A percentile compares a stretch with the other conserved stretches of the same genome.
These are phyloP conservation scores for Drosophila pseudoananassae DNA, from an alignment of 1,140 invertebrate species.

Conservation along the genomic window DNA sequence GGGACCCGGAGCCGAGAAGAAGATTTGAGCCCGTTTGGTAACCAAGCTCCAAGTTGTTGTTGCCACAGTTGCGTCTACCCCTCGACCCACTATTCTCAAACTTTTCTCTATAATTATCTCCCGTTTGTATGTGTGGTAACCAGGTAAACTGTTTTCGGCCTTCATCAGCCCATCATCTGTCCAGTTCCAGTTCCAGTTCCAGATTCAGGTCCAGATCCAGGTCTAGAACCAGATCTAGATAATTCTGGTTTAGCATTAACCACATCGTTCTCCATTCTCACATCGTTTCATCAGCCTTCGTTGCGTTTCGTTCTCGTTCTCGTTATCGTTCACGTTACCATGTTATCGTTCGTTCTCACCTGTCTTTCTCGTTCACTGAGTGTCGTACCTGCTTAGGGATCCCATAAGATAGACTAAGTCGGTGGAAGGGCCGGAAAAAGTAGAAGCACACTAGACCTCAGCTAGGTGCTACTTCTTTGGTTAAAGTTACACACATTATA, in stretches of 20 bases:
- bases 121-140: constrained; percentile 54
- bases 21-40: constrained; percentile 56
- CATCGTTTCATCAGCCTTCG: constrained; percentile 48
- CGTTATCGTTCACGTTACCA: constrained; percentile 59
- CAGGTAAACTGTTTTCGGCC: constrained; percentile 69
- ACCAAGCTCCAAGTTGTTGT: constrained; percentile 41
- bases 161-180: constrained; percentile 45
- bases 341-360: constrained; percentile 45
- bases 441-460: background rate
- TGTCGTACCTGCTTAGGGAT: constrained; percentile 4
- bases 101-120: constrained; percentile 24
- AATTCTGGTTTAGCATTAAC: constrained; percentile 47
- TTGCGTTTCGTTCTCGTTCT: constrained; percentile 58
- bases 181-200: background rate
- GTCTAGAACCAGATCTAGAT: constrained; percentile 16
- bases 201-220: constrained; percentile 16
- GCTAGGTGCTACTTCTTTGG: too few species aligned
- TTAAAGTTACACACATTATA: constrained; percentile 13
- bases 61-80: constrained; percentile 23
- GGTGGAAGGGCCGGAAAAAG: background rate
- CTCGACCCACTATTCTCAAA: constrained; percentile 31
- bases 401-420: constrained; percentile 21
- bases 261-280: constrained; percentile 40
- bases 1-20: constrained; percentile 53
- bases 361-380: constrained; percentile 48